Conservation (phyloP, 2,888 invertebrate genomes). For the Cyrtodaria siliqua region DNA sequence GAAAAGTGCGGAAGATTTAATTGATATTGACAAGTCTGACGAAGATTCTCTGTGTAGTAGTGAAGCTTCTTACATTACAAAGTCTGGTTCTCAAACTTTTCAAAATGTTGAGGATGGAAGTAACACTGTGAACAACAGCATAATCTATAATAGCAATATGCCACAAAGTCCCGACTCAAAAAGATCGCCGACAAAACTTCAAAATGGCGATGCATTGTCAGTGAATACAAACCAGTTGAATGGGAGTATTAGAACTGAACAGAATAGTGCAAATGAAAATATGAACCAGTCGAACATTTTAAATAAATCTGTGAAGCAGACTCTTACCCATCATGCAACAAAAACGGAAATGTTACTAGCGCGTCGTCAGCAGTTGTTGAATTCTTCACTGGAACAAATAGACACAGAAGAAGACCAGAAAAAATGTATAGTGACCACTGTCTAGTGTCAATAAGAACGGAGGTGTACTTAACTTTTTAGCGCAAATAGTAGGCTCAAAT, state of each 20-base stretch:
- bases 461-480: too few species aligned
- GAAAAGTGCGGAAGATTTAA: constrained; percentile 57
- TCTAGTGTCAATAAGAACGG: too few species aligned
- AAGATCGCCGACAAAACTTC: constrained; percentile 1
- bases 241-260: too few species aligned
- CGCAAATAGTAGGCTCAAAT: too few species aligned
- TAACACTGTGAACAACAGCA: too few species aligned
- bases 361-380: constrained; percentile 69
- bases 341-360: constrained; percentile 85
- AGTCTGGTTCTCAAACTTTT: too few species aligned
- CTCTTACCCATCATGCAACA: constrained; percentile 69
- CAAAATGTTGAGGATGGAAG: too few species aligned
- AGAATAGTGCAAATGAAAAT: too few species aligned
- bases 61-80: too few species aligned
- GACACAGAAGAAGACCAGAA: constrained; percentile 52
- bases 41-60: constrained; percentile 22
- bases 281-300: background rate
- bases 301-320: constrained; percentile 37
- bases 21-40: constrained; percentile 60
- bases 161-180: constrained; percentile 9
- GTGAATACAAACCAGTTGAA: too few species aligned
- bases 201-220: constrained; percentile 6
- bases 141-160: constrained; percentile 3
- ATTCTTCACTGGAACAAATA: constrained; percentile 10
- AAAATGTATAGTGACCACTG: constrained; percentile 67